A percentile compares a stretch with the other conserved stretches of the same genome.
Conservation (phyloP, 2,113 vertebrate species). For the Austrofundulus limnaeus region DNA sequence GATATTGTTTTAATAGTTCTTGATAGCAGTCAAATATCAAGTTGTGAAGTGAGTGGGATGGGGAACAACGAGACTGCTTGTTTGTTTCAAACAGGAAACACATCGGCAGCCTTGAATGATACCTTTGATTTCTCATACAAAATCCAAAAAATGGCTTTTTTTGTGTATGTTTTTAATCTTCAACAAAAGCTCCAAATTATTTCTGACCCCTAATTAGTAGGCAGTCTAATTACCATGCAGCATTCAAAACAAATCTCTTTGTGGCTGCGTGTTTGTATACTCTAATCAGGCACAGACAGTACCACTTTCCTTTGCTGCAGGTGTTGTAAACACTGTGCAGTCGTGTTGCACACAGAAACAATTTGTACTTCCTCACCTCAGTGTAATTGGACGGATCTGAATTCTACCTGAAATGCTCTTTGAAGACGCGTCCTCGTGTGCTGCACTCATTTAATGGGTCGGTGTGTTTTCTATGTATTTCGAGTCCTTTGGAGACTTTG, state of each 20-base stretch:
- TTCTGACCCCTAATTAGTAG: constrained; percentile 26
- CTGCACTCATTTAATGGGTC: background rate
- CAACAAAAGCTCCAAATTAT: constrained; percentile 31
- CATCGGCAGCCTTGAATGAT: background rate
- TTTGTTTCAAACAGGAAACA: background rate
- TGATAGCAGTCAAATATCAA: constrained; percentile 5
- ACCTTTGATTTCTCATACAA: background rate
- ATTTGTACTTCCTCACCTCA: background rate
- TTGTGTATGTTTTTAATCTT: background rate
- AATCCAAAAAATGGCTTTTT: constrained; percentile 11
- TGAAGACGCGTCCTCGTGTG: background rate
- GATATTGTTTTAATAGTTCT: constrained; percentile 9
- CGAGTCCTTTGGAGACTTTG: background rate
- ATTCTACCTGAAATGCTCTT: constrained; percentile 2
- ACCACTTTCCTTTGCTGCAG: constrained; percentile 7
- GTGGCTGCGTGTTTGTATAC: constrained; percentile 26
- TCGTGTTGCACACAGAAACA: constrained; percentile 1
- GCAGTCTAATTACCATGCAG: constrained; percentile 46
- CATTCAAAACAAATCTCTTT: constrained; percentile 39
- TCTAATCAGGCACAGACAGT: constrained; percentile 5
- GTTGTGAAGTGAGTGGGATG: background rate
- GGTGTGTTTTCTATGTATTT: background rate
- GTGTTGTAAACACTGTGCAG: constrained; percentile 15
- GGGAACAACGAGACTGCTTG: background rate
- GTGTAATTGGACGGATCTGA: constrained; percentile 14